Evolutionary conservation across 2,888 invertebrate species (phyloP), one percentile per base, ranked within the genome.

Genomic region (Drosophila setosimentum): DNA sequence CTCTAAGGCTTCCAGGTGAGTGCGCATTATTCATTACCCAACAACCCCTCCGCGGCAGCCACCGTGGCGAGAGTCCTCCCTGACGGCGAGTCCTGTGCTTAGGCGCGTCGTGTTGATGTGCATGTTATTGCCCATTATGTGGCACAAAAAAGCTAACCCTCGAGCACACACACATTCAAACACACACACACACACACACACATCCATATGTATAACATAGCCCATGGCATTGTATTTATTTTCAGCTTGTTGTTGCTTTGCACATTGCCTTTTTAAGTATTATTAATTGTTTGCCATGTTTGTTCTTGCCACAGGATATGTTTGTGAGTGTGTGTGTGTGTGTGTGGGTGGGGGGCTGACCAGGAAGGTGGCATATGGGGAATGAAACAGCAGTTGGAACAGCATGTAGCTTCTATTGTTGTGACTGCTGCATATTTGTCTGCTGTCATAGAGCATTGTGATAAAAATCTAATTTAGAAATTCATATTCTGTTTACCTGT

Each of bases 271-370:
- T 89, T 88, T 90, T 90, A 89, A 87, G 88, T 78, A 88, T 90
- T 90, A 89, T 90, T 90, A 88, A 88, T 88, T 90, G 87, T 89
- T 78, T 90, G 76, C 78, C 89, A 75, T 82, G 82, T 74, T 75
- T 73, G 76, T 68, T 58, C 72, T 68, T 73, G 83, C 83, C 90
- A 66, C 87, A 82, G 85, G 85, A 87, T 71, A 73, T 73, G 69
- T 73, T 68, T 37, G 18, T 50, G 29, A 29, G 30, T n/a, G 27
- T 33, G 24, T 13, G 40, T 30, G 40, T 60, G 59, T 8, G 4
- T 11, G 30, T 18, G n/a, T 27, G 13, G 11, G 37, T 18, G 58
- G 6, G 13, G 1, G n/a, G 5, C 13, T 45, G 45, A 4, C 24
- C 21, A 24, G 8, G 6, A 40, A 32, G 35, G 27, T 32, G 35